Percentiles rank a stretch among this genome's conserved stretches.
Evolutionary conservation across 2,797 vertebrate species (phyloP).

Genomic region (Myotis findleyi): DNA sequence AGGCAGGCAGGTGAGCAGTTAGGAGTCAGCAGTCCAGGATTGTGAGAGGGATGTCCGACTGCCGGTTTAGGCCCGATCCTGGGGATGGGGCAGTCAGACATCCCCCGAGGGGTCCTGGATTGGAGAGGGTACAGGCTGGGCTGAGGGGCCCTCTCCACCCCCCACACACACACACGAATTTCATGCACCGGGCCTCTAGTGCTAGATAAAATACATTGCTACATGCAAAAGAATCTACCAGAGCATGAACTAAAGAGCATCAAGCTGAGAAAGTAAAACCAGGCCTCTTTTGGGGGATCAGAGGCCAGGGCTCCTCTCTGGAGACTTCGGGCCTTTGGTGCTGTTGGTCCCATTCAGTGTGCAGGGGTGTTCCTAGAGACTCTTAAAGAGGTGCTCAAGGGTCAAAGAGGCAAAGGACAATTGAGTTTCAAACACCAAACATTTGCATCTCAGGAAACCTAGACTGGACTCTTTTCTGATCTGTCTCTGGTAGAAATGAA

Average conservation of each 20-base stretch:
- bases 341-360: not conserved
- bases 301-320: not conserved
- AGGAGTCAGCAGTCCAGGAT: too few species aligned
- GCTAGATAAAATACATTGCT: not conserved
- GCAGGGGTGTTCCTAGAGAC: rapidly evolving
- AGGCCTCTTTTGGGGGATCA: not conserved
- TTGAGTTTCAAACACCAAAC: not conserved
- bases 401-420: not conserved
- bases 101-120: too few species aligned
- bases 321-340: not conserved
- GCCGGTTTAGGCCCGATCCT: too few species aligned
- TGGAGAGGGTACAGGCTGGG: too few species aligned
- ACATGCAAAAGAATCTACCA: not conserved
- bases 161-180: rapidly evolving
- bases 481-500: not conserved
- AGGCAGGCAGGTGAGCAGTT: too few species aligned
- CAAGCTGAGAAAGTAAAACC: not conserved
- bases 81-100: too few species aligned
- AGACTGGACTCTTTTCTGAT: not conserved
- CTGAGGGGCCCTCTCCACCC: too few species aligned
- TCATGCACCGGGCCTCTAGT: too few species aligned
- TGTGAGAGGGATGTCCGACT: too few species aligned
- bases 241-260: not conserved
- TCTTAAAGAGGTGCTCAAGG: not conserved
- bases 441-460: not conserved